Conservation (phyloP, 2,113 vertebrate species). For the Menura novaehollandiae region DNA sequence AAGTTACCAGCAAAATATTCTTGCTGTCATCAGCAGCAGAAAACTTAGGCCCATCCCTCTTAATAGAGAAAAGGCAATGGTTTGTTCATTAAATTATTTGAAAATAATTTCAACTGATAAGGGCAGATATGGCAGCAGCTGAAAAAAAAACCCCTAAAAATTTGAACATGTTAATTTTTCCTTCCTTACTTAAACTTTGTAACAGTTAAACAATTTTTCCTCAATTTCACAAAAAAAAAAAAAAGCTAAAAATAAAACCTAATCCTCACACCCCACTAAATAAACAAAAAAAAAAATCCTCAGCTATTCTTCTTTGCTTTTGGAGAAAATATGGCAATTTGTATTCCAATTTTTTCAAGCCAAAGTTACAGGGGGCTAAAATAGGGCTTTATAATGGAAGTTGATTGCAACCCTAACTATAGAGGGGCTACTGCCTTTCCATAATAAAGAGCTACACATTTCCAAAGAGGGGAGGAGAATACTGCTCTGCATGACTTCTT, state of each 20-base stretch:
- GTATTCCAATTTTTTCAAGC: constrained; percentile 37
- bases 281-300: constrained; percentile 31
- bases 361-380: constrained; percentile 49
- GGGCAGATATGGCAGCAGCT: background rate
- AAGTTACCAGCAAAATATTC: background rate
- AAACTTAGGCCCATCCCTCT: background rate
- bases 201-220: background rate
- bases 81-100: background rate
- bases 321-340: constrained; percentile 52
- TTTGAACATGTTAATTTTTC: background rate
- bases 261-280: background rate
- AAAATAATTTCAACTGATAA: background rate
- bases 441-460: constrained; percentile 36
- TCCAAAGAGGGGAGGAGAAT: constrained; percentile 42
- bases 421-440: constrained; percentile 36
- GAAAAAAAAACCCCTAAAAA: background rate
- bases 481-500: constrained; percentile 18
- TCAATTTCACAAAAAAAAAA: background rate
- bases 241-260: background rate
- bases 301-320: constrained; percentile 12
- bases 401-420: constrained; percentile 48
- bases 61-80: background rate
- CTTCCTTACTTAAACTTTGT: background rate
- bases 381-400: constrained; percentile 51
- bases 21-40: background rate